Evolutionary conservation across 2,888 invertebrate genomes (phyloP).

Genomic region (Drosophila robusta): DNA sequence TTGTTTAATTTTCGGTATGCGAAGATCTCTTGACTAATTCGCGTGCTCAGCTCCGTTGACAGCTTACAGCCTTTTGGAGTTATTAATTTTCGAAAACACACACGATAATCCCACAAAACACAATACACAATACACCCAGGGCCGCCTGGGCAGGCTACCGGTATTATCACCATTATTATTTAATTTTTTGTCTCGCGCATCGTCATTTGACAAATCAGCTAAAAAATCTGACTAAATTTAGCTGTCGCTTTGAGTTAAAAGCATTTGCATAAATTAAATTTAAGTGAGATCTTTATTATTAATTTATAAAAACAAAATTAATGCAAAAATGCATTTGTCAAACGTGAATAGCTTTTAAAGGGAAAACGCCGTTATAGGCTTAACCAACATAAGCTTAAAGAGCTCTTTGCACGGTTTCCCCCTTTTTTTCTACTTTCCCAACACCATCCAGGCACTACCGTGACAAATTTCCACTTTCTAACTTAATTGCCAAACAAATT

Average conservation of each 20-base stretch:
- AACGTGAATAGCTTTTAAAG: conserved; percentile 2
- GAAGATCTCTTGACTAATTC: conserved; percentile 53
- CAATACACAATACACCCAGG: conserved; percentile 16
- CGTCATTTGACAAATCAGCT: conserved; percentile 52
- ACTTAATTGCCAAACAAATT: background rate
- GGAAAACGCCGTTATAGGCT: background rate
- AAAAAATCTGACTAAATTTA: conserved; percentile 33
- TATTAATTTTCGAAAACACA: conserved; percentile 32
- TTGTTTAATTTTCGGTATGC: conserved; percentile 7
- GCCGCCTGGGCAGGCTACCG: conserved; percentile 48
- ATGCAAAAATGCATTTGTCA: conserved; percentile 19
- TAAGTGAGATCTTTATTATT: conserved; percentile 37
- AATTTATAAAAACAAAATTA: conserved; percentile 27
- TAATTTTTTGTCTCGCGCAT: conserved; percentile 9
- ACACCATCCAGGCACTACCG: background rate
- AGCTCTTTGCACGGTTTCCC: no score
- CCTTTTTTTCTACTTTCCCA: background rate
- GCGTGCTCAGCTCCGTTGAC: conserved; percentile 57
- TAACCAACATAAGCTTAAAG: background rate
- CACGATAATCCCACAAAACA: conserved; percentile 26
- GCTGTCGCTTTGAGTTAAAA: conserved; percentile 57
- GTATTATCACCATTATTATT: conserved; percentile 56
- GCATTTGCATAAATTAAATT: conserved; percentile 67
- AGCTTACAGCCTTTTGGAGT: conserved; percentile 57
- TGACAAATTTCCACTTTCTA: background rate